Conservation (phyloP, 1,140 invertebrate species). For the Aphaenogaster rudis region DNA sequence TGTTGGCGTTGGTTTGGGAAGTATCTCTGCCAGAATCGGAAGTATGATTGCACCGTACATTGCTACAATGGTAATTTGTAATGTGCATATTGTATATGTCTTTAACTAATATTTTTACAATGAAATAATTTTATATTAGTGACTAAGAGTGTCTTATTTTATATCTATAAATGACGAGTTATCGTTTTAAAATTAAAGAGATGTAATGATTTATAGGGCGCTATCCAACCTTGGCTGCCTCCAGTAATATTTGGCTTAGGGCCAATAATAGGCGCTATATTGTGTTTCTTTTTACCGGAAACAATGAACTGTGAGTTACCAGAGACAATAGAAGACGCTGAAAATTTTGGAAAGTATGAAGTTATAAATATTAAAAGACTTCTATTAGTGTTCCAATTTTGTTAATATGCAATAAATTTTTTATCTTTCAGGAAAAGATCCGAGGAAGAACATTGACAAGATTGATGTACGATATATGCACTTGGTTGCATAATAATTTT, state of each 20-base stretch:
- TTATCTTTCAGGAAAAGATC: conserved; percentile 52
- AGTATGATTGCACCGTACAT: conserved; percentile 90
- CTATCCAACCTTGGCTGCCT: conserved; percentile 84
- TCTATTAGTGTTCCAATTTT: not conserved
- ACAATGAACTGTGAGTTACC: conserved; percentile 88
- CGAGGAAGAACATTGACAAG: conserved; percentile 7
- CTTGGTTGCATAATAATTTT: not conserved
- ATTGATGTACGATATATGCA: not conserved
- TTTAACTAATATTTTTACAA: not conserved
- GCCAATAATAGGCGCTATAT: conserved; percentile 86
- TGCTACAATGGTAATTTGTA: conserved; percentile 85
- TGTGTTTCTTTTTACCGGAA: conserved; percentile 89
- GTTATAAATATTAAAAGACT: conserved; percentile 25
- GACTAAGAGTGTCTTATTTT: conserved; percentile 8
- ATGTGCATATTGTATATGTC: not conserved
- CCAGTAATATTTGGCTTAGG: conserved; percentile 88
- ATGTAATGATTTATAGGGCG: conserved; percentile 72
- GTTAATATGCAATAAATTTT: conserved; percentile 8
- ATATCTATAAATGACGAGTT: not conserved
- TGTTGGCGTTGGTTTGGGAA: conserved; percentile 88
- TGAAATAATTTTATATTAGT: conserved; percentile 15
- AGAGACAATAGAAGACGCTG: conserved; percentile 88
- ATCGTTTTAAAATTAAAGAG: conserved; percentile 3
- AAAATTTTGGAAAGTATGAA: conserved; percentile 87
- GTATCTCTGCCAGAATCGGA: conserved; percentile 89